Percentiles rank a stretch among this genome's conserved stretches.
Conservation (phyloP, 2,797 vertebrate species). For the Synaphobranchus kaupii region DNA sequence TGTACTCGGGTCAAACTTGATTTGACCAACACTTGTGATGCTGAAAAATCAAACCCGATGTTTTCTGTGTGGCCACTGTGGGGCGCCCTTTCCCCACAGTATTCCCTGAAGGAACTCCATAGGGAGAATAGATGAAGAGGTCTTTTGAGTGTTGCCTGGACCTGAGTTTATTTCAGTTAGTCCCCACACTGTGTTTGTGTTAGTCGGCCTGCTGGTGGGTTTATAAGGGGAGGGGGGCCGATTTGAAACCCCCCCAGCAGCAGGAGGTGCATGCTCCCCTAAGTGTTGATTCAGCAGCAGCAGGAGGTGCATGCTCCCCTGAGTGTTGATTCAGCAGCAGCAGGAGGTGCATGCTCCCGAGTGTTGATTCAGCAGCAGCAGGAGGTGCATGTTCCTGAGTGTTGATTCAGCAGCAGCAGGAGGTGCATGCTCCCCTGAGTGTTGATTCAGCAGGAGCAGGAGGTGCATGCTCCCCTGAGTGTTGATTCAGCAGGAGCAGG, state of each 20-base stretch:
- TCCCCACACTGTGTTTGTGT: conserved; percentile 43
- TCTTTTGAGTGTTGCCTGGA: conserved; percentile 45
- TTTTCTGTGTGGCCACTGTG: conserved; percentile 60
- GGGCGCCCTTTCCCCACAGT: conserved; percentile 58
- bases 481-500: conserved; percentile 26
- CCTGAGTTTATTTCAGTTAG: conserved; percentile 33
- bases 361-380: conserved; percentile 30
- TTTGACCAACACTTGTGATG: not conserved
- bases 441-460: conserved; percentile 26
- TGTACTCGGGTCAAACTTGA: not conserved
- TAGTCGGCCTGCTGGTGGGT: conserved; percentile 31
- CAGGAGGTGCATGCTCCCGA: not conserved
- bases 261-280: not conserved
- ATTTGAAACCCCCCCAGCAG: not conserved
- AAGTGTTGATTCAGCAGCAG: conserved; percentile 32
- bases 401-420: conserved; percentile 28
- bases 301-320: not conserved
- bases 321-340: conserved; percentile 30
- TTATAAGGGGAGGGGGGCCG: conserved; percentile 3
- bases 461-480: not conserved
- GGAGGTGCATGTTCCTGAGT: not conserved
- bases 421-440: not conserved
- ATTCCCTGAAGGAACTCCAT: not conserved
- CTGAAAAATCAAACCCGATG: not conserved
- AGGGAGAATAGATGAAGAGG: conserved; percentile 46